Evolutionary conservation across 2,113 vertebrate genomes (phyloP).

Genomic region (Sitta europaea): DNA sequence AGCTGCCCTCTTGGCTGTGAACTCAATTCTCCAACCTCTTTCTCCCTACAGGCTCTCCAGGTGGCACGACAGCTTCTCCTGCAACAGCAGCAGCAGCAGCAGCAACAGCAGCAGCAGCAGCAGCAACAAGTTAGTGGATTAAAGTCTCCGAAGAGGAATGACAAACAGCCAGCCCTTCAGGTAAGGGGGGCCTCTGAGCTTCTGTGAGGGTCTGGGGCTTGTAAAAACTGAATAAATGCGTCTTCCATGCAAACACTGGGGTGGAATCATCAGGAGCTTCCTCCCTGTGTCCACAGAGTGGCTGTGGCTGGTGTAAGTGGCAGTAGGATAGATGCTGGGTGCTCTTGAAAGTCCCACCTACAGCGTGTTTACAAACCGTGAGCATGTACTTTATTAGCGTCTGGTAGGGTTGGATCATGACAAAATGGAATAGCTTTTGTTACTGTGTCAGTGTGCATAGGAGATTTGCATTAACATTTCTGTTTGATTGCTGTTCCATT

Average conservation of each 20-base stretch:
- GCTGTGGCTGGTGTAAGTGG: background rate
- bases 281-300: background rate
- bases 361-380: background rate
- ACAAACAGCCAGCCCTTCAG: constrained; percentile 90
- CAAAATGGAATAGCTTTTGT: constrained; percentile 38
- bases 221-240: background rate
- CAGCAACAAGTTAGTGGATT: constrained; percentile 83
- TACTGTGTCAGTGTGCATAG: background rate
- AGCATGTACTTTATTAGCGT: background rate
- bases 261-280: background rate
- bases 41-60: constrained; percentile 85
- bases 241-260: background rate
- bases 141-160: constrained; percentile 92
- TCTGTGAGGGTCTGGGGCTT: rapidly evolving
- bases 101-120: constrained; percentile 71
- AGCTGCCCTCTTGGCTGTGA: background rate
- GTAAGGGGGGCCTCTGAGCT: constrained; percentile 61
- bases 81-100: constrained; percentile 82
- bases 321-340: background rate
- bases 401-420: background rate
- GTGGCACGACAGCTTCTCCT: constrained; percentile 93
- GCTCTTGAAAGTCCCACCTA: background rate
- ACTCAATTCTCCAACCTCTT: constrained; percentile 48
- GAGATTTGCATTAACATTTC: constrained; percentile 47
- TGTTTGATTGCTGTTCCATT: constrained; percentile 26